Evolutionary conservation across 2,888 invertebrate species (phyloP).

Genomic region (Chorisops tibialis): DNA sequence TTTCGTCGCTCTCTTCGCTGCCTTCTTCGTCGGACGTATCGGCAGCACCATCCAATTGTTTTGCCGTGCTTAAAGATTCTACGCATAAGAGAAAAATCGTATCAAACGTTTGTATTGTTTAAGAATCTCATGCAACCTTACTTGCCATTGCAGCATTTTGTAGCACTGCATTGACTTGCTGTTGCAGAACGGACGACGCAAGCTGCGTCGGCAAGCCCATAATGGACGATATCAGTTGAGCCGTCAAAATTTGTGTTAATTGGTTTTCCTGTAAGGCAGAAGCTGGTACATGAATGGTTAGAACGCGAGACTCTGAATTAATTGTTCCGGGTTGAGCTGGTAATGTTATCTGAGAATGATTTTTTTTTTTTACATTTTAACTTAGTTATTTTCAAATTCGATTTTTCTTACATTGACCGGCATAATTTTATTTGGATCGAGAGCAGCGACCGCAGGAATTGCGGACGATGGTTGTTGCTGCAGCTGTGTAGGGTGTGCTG

Average conservation of each 20-base stretch:
- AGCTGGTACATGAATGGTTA: constrained; percentile 88
- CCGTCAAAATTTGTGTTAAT: constrained; percentile 70
- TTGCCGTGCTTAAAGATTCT: constrained; percentile 48
- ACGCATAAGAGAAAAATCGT: constrained; percentile 27
- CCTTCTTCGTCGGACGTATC: constrained; percentile 75
- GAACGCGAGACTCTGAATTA: constrained; percentile 65
- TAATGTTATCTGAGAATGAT: constrained; percentile 68
- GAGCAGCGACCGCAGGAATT: constrained; percentile 49
- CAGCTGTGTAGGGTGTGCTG: constrained; percentile 35
- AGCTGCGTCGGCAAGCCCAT: constrained; percentile 79
- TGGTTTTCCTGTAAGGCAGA: constrained; percentile 74
- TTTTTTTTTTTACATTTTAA: too few species aligned
- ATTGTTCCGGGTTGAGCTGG: constrained; percentile 74
- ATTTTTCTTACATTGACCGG: constrained; percentile 54
- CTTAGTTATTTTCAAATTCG: background rate
- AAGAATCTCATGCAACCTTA: constrained; percentile 31
- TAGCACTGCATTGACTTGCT: constrained; percentile 80
- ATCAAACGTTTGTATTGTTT: constrained; percentile 41
- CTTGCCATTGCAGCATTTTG: constrained; percentile 56
- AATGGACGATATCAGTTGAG: constrained; percentile 84
- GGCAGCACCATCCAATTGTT: constrained; percentile 63
- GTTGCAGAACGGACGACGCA: constrained; percentile 80
- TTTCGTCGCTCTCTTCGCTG: constrained; percentile 72
- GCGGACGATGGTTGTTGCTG: constrained; percentile 42
- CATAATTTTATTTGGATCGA: constrained; percentile 57